These are phyloP conservation scores for Helarctos malayanus DNA, from an alignment of 2,797 vertebrate species.

Conservation along the genomic window DNA sequence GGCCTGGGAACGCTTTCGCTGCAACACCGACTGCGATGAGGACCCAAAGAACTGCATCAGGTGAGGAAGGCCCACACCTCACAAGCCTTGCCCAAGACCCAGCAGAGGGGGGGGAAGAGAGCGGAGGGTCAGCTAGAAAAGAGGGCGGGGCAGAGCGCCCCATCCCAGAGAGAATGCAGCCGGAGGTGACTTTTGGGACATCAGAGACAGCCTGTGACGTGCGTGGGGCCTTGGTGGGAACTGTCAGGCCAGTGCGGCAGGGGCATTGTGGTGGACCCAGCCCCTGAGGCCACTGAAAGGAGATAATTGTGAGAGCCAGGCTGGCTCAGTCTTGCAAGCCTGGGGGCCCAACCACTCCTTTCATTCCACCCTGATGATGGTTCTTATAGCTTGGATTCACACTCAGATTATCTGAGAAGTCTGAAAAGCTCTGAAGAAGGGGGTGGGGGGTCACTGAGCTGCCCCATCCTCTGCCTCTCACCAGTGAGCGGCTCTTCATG, in stretches of 20 bases:
- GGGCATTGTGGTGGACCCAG: neutral
- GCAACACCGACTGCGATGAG: slow-evolving; percentile 92
- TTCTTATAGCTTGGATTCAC: neutral
- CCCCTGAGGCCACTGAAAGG: neutral
- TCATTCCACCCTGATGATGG: neutral
- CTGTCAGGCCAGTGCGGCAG: neutral
- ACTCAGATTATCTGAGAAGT: neutral
- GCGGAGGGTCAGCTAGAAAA: neutral
- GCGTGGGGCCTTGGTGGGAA: neutral
- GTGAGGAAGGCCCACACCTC: slow-evolving; percentile 76
- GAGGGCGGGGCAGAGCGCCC: neutral
- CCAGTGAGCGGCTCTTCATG: slow-evolving; percentile 93
- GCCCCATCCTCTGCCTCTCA: neutral
- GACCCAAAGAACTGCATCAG: slow-evolving; percentile 97
- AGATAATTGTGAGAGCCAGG: neutral
- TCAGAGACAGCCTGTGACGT: neutral
- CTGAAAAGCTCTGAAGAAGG: neutral
- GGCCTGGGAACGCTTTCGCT: slow-evolving; percentile 97
- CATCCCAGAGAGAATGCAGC: neutral
- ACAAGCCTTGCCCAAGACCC: neutral
- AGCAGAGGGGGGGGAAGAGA: rapidly evolving
- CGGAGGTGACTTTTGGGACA: neutral
- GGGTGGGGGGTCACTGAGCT: neutral
- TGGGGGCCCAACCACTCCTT: neutral
- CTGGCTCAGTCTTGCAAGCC: neutral